Evolutionary conservation across 2,797 vertebrate genomes (phyloP).

Genomic region (Syncerus caffer): DNA sequence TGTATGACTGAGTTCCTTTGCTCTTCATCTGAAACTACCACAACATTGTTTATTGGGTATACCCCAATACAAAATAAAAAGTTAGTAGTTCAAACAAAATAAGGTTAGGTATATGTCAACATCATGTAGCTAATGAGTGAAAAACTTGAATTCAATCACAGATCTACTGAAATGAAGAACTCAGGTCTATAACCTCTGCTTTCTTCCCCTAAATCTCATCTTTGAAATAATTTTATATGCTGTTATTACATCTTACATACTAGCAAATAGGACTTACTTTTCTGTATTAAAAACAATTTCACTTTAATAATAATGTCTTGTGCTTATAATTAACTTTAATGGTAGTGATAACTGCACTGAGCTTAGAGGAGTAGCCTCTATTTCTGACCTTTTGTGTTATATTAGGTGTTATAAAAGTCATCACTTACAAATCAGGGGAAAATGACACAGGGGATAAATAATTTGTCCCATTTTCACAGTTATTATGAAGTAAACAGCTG

Average conservation of each 20-base stretch:
- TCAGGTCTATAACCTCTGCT: not conserved
- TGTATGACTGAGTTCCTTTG: not conserved
- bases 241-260: not conserved
- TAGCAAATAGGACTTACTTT: not conserved
- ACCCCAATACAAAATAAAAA: not conserved
- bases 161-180: not conserved
- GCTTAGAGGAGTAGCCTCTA: not conserved
- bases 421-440: not conserved
- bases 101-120: not conserved
- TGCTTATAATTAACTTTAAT: not conserved
- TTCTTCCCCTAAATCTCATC: not conserved
- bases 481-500: not conserved
- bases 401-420: not conserved
- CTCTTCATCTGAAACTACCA: not conserved
- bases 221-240: not conserved
- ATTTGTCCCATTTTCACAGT: not conserved
- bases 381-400: not conserved
- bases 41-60: not conserved
- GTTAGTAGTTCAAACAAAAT: not conserved
- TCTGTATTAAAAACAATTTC: not conserved
- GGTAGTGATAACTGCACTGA: not conserved
- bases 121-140: not conserved
- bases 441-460: not conserved
- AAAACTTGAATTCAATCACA: not conserved
- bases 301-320: not conserved